Conservation (phyloP, 2,888 invertebrate species). For the Noctua fimbriata region DNA sequence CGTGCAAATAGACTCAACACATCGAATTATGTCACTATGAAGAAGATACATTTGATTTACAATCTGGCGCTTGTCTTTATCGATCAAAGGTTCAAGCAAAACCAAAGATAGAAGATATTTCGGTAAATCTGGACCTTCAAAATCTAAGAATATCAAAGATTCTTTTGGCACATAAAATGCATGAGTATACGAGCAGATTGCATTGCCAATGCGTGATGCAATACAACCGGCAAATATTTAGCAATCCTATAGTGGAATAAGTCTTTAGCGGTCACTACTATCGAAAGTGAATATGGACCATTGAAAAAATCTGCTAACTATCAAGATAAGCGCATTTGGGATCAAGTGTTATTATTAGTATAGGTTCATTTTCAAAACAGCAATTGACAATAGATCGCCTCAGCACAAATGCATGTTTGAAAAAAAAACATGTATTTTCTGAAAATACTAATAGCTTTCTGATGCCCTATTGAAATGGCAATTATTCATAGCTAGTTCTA, state of each 20-base stretch:
- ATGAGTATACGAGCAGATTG: conserved; percentile 1
- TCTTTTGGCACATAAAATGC: conserved; percentile 34
- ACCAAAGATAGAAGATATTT: conserved; percentile 1
- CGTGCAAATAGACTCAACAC: conserved; percentile 49
- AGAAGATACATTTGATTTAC: conserved; percentile 22
- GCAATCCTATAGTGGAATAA: conserved; percentile 18
- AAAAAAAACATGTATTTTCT: background rate
- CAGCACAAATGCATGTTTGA: background rate
- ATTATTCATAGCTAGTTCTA: conserved; percentile 7
- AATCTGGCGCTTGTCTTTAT: conserved; percentile 13
- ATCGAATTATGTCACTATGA: conserved; percentile 43
- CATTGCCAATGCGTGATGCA: conserved; percentile 46
- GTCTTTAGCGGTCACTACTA: background rate
- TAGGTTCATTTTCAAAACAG: background rate
- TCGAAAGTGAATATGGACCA: conserved; percentile 5
- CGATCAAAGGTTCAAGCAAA: conserved; percentile 12
- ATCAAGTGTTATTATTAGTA: background rate
- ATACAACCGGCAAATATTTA: conserved; percentile 33
- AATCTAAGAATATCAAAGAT: conserved; percentile 27
- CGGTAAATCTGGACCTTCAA: conserved; percentile 1
- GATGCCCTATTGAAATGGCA: conserved; percentile 1
- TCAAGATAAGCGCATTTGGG: background rate
- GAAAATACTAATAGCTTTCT: background rate
- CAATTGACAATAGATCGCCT: background rate
- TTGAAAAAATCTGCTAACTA: background rate